These are phyloP conservation scores for Dolomedes plantarius DNA, from an alignment of 2,888 invertebrate genomes.

Conservation along the genomic window DNA sequence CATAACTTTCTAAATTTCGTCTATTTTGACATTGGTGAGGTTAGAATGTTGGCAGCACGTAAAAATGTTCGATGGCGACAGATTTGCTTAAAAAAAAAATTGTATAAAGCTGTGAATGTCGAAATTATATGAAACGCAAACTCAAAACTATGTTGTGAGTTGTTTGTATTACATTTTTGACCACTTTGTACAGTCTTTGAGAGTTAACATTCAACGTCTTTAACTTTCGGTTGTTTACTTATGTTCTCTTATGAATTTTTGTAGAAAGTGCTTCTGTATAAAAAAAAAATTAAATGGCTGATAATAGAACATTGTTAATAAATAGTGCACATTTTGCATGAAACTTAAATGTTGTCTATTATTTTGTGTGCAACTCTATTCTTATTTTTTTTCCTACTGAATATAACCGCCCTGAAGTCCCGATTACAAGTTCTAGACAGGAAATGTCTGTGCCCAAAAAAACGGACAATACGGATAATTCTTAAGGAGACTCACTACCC, in stretches of 20 bases:
- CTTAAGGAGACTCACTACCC: no score
- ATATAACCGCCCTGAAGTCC: no score
- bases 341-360: neutral
- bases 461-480: no score
- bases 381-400: no score
- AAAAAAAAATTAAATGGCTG: conserved; percentile 47
- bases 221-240: conserved; percentile 21
- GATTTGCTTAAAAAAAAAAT: neutral
- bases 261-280: conserved; percentile 67
- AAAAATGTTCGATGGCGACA: neutral
- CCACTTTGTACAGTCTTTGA: conserved; percentile 45
- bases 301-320: conserved; percentile 68
- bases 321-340: conserved; percentile 71
- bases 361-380: neutral
- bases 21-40: neutral
- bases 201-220: conserved; percentile 26
- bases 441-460: no score
- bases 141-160: neutral
- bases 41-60: neutral
- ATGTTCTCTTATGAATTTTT: conserved; percentile 48
- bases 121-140: neutral
- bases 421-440: no score
- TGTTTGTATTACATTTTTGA: conserved; percentile 23
- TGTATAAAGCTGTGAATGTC: conserved; percentile 5
- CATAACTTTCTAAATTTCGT: neutral